Base-by-base conservation (phyloP, 2,888 invertebrate genomes). In the Cordilura impudica region DNA sequence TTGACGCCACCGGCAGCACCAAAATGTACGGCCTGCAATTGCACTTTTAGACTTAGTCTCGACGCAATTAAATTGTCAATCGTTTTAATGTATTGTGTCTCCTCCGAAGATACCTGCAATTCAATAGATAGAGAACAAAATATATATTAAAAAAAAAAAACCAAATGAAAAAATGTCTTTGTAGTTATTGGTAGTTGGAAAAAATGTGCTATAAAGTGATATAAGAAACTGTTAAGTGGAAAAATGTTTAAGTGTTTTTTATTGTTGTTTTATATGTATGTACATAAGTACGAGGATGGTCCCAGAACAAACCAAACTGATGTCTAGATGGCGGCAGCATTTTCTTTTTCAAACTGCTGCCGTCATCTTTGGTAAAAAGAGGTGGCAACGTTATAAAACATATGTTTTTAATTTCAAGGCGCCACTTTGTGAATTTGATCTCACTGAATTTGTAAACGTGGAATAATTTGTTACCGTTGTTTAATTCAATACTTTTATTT, bases 1-100 rank as follows among this genome's bases (percentile, higher is more conserved):
- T 82, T 80, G 54, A 73, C 65, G 66, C 65, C 58, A 75, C 79
- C 67, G 23, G 80, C 85, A 75, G 84, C 84, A 81, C 84, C 84
- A 85, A 90, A 90, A 83, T 90, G 90, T 78, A 86, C 85, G 78
- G 88, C 86, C 83, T 90, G 90, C 84, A 90, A 84, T 85, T 90
- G 90, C 78, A 90, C 82, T 84, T 88, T 87, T 60, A 90, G 85
- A 82, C 86, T 88, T 78, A 89, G 87, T 78, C 88, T 85, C 81
- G 90, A 89, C 81, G 89, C 88, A 84, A 88, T 87, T 84, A 89
- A 85, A 83, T 86, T 87, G 83, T 90, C 90, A 83, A 86, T 84
- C 60, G 90, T 87, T 82, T 85, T 87, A 83, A 89, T 88, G 83
- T 87, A 89, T 84, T 89, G 88, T 31, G 87, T 86, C 83, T 89